Evolutionary conservation across 2,888 invertebrate genomes (phyloP), one percentile per base, ranked within the genome.

Genomic region (Dinocampus coccinellae): DNA sequence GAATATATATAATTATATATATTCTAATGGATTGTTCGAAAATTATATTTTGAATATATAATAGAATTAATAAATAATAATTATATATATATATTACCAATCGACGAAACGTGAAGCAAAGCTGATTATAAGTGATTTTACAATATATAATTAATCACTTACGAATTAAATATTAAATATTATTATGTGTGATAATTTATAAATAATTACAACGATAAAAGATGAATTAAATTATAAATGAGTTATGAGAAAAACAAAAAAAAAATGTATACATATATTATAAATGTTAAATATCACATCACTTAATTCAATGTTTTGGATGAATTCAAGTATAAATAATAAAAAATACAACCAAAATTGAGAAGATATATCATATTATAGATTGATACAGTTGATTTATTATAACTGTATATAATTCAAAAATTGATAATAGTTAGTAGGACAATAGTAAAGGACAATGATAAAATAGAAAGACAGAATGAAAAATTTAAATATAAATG

Each of bases 211-310:
- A 39, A 66, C 65, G 72, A 62, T 39, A 70, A 52, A 73, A 77
- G 68, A 69, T n/a, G n/a, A n/a, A n/a, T n/a, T n/a, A n/a, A n/a
- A n/a, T n/a, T n/a, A n/a, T n/a, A n/a, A n/a, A n/a, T n/a, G n/a
- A n/a, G n/a, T n/a, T n/a, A n/a, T n/a, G n/a, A n/a, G n/a, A n/a
- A n/a, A n/a, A n/a, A n/a, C n/a, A n/a, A n/a, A n/a, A n/a, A n/a
- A n/a, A n/a, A n/a, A n/a, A n/a, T n/a, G n/a, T n/a, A n/a, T n/a
- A n/a, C n/a, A n/a, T n/a, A n/a, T n/a, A n/a, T n/a, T n/a, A n/a
- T n/a, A n/a, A n/a, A n/a, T n/a, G n/a, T n/a, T n/a, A 72, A 76
- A 74, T 73, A 77, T 76, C 74, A 77, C 75, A 76, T 74, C 66
- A 63, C 47, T 60, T 70, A 75, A 75, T 69, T 65, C 58, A 61